A percentile compares a stretch with the other conserved stretches of the same genome.
phyloP scores from a whole-genome alignment of 2,888 invertebrate species.

The Empis stercorea region DNA sequence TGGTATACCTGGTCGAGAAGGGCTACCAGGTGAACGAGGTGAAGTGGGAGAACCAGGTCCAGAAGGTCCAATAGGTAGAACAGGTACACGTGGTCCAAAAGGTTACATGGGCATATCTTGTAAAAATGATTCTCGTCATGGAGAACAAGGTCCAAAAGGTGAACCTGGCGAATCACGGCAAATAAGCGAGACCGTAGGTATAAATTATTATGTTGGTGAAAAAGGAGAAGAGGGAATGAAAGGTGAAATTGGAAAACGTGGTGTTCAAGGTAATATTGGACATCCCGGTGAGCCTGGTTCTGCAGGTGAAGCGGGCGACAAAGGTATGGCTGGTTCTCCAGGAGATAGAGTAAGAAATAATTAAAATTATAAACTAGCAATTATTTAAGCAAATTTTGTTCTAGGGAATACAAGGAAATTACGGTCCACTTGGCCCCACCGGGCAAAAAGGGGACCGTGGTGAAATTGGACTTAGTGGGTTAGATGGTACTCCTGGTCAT shows the following conservation, averaged over 20 bases:
- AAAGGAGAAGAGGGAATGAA: conserved; percentile 44
- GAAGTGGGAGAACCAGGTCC: conserved; percentile 42
- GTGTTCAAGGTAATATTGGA: conserved; percentile 57
- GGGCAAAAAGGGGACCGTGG: conserved; percentile 75
- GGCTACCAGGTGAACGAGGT: conserved; percentile 58
- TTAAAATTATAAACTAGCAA: too few species aligned
- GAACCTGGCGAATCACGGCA: conserved; percentile 40
- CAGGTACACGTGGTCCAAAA: conserved; percentile 56
- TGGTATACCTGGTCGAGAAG: conserved; percentile 29
- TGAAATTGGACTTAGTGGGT: conserved; percentile 60
- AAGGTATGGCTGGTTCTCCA: conserved; percentile 70
- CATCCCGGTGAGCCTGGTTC: conserved; percentile 61
- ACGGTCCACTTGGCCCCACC: conserved; percentile 64
- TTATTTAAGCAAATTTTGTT: background rate
- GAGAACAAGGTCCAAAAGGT: conserved; percentile 47
- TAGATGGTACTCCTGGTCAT: conserved; percentile 66
- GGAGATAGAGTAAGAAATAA: conserved; percentile 60
- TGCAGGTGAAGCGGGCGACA: conserved; percentile 72
- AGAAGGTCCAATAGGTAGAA: conserved; percentile 46
- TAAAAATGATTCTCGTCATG: conserved; percentile 37
- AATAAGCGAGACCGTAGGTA: conserved; percentile 11
- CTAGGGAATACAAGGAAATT: conserved; percentile 71
- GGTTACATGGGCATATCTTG: conserved; percentile 55
- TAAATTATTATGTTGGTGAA: conserved; percentile 16
- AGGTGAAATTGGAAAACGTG: conserved; percentile 54